Evolutionary conservation across 2,113 vertebrate species (phyloP), one percentile per base, ranked within the genome.

Genomic region (Crotalus tigris): DNA sequence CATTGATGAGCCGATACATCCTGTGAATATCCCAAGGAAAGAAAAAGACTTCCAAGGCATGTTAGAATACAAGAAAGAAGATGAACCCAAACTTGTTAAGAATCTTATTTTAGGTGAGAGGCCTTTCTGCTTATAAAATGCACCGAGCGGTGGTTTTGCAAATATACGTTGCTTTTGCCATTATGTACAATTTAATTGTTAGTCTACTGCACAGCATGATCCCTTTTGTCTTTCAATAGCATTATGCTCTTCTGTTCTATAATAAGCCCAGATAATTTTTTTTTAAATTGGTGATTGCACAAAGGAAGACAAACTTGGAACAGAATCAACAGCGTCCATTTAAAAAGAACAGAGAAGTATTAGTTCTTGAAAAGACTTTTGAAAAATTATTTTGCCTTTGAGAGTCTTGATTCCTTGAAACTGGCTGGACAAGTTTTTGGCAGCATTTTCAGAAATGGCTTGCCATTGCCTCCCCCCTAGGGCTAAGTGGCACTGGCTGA

Each of bases 21-120:
- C 99, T 0, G 99, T 99, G 90, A 99, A 99, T 97, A 99, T 99
- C 95, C 99, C 99, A n/a, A 98, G 99, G 94, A 98, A 99, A 92
- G 99, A 99, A 96, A 99, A 99, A 95, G 99, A 99, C 95, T 99
- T 99, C 98, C 99, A 99, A 93, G 99, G 99, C 91, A 99, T 99
- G 99, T 94, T 99, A 96, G 99, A 99, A 90, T 99, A 99, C 95
- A 99, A 99, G 97, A 99, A 98, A 97, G 99, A 99, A 87, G 99
- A 99, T 94, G 99, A 99, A 94, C 98, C 98, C 85, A 99, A 99
- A 92, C 98, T 99, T 91, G 98, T 99, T 90, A 99, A 99, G 97
- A 99, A 99, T 95, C 98, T 99, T 91, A 99, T 99, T 96, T 97
- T 99, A 89, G 99, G 99, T 98, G 96, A 97, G 97, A 94, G 88